Evolutionary conservation across 2,888 invertebrate species (phyloP).

Genomic region (Belgica antarctica): DNA sequence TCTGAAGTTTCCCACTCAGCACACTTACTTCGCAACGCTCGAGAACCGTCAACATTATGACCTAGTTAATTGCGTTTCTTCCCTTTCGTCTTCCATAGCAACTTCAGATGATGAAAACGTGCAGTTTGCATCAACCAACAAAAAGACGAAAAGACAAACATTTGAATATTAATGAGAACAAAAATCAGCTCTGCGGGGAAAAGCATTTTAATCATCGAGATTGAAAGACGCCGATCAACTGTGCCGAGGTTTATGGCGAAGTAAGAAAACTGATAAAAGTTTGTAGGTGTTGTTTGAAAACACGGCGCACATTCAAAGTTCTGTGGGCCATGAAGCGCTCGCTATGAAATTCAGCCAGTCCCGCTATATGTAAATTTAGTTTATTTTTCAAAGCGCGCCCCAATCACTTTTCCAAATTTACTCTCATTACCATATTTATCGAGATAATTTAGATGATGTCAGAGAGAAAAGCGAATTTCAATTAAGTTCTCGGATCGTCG

Average conservation of each 20-base stretch:
- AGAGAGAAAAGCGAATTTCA: neutral
- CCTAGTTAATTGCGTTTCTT: neutral
- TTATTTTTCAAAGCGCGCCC: neutral
- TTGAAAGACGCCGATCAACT: neutral
- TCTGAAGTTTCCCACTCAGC: no score
- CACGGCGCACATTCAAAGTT: neutral
- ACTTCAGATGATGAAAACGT: neutral
- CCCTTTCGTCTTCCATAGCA: no score
- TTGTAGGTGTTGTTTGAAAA: constrained; percentile 12
- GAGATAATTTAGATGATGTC: neutral
- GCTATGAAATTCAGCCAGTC: neutral
- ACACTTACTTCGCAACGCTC: no score
- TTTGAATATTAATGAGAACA: neutral
- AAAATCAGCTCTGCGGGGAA: neutral
- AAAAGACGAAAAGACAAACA: no score
- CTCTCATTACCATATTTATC: neutral
- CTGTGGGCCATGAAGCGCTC: neutral
- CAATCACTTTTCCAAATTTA: neutral
- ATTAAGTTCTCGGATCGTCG: neutral
- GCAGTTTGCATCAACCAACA: neutral
- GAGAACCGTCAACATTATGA: no score
- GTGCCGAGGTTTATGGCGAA: neutral
- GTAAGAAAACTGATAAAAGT: neutral
- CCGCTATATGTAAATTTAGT: constrained; percentile 7
- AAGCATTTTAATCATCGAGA: neutral